A percentile compares a stretch with the other conserved stretches of the same genome.
Evolutionary conservation across 2,797 vertebrate species (phyloP).

Genomic region (Tauraco hartlaubi): DNA sequence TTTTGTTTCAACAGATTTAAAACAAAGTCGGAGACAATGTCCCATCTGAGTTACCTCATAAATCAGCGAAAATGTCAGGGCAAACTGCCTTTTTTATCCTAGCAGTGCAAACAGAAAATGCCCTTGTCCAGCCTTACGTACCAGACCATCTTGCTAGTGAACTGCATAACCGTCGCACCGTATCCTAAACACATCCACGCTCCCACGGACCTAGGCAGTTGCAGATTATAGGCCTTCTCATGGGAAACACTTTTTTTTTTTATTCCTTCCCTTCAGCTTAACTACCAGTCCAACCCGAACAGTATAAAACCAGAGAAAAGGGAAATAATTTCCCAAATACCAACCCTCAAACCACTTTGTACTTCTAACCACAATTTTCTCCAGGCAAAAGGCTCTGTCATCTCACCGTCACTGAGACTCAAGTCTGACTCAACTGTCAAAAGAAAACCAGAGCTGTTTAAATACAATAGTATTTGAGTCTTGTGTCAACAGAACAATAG

Average conservation of each 20-base stretch:
- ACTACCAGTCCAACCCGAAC: neutral
- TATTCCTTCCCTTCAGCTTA: neutral
- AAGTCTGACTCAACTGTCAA: neutral
- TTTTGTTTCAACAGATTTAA: slow-evolving; percentile 46
- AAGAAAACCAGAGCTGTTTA: neutral
- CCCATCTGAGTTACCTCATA: neutral
- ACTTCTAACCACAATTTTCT: neutral
- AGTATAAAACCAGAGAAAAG: neutral
- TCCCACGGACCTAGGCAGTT: neutral
- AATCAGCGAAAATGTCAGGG: neutral
- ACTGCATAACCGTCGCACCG: neutral
- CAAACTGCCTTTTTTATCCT: neutral
- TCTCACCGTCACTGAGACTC: neutral
- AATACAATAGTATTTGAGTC: neutral
- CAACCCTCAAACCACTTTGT: neutral
- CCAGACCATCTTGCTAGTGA: neutral
- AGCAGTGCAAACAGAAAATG: neutral
- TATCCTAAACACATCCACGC: neutral
- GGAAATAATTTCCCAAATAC: neutral
- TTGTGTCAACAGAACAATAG: neutral
- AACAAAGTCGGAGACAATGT: neutral
- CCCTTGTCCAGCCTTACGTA: neutral
- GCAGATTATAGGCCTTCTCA: neutral
- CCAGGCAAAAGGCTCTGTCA: neutral
- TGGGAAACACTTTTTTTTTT: neutral